Conservation (phyloP, 2,797 vertebrate species). For the Crypturellus tataupa region DNA sequence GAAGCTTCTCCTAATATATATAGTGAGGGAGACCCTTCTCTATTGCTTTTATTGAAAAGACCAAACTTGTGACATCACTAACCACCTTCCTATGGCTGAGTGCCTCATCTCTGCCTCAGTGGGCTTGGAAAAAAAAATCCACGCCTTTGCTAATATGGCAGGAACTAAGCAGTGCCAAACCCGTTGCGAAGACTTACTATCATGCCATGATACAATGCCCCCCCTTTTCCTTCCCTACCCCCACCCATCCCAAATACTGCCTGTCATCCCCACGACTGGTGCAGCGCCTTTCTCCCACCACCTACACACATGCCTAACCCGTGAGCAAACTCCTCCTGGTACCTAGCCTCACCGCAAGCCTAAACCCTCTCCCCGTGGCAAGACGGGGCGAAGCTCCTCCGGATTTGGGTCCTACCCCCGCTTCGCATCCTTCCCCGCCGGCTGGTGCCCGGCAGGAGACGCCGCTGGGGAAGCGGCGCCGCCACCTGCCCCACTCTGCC, state of each 20-base stretch:
- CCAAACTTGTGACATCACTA: constrained; percentile 77
- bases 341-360: not conserved
- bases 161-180: constrained; percentile 33
- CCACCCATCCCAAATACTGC: rapidly evolving
- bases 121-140: constrained; percentile 20
- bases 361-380: not conserved
- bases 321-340: constrained; percentile 15
- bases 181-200: not conserved
- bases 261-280: not conserved
- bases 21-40: constrained; percentile 41
- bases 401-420: not conserved
- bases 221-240: too few relatives aligned
- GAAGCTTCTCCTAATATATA: constrained; percentile 74
- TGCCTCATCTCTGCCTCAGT: constrained; percentile 65
- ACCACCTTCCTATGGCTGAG: constrained; percentile 74
- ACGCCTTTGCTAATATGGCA: not conserved
- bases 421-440: not conserved
- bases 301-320: constrained; percentile 14
- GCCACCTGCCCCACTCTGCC: not conserved
- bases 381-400: not conserved
- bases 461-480: rapidly evolving
- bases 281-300: not conserved
- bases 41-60: constrained; percentile 72
- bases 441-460: not conserved
- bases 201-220: not conserved